Evolutionary conservation across 2,113 vertebrate genomes (phyloP), one percentile per base, ranked within the genome.

Genomic region (Micronycteris hirsuta): DNA sequence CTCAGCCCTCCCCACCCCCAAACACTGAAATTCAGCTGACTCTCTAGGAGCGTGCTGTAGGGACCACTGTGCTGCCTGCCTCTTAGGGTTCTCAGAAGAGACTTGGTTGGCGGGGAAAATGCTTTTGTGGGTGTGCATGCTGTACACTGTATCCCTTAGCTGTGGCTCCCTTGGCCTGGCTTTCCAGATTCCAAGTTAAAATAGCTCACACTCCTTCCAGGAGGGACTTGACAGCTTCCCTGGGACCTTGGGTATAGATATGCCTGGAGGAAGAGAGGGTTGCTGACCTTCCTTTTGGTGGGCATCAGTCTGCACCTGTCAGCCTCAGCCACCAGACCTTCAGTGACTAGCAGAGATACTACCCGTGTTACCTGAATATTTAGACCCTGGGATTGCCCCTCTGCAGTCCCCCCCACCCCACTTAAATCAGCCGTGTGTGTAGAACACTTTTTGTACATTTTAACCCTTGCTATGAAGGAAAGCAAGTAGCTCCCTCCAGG

Each of bases 181-280:
- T 70, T 86, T 58, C 54, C 3, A 5, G 63, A 89, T 97, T 96
- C 92, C 91, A 77, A 38, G 74, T 78, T 88, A 89, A 94, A 97
- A 89, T 94, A 94, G 80, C 76, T 86, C 85, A 54, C 0, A 0
- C 17, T 93, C 20, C 68, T 88, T 63, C 83, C 14, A 2, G 41
- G 58, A 28, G 5, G 47, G 45, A 86, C 68, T 41, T 8, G 26
- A 36, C 28, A 5, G 68, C 61, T 65, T 95, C 67, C 68, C 33
- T 10, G 11, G 71, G 74, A 52, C 26, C 47, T 65, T 63, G 38
- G 56, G 54, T 80, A 14, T 80, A 76, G 47, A 56, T 38, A 17
- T 80, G 31, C 26, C 1, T 80, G n/a, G 73, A 67, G 9, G 19
- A 20, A 78, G 28, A 5, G 36, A 38, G 6, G 15, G 10, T 10